Evolutionary conservation across 2,888 invertebrate species (phyloP).

Genomic region (Hirtodrosophila cameraria): DNA sequence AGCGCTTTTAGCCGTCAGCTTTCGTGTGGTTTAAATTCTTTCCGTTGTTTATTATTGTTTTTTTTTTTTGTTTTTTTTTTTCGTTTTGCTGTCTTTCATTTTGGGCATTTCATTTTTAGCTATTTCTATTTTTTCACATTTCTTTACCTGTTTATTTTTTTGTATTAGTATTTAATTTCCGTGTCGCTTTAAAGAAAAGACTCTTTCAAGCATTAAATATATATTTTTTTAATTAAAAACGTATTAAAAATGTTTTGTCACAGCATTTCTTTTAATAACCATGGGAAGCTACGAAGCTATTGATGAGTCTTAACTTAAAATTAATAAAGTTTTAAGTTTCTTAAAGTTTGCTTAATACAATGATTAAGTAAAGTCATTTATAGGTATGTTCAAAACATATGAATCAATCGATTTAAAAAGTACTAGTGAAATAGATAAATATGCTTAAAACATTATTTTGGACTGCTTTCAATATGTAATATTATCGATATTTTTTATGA

Average conservation of each 20-base stretch:
- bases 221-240: background rate
- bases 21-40: slow-evolving; percentile 59
- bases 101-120: slow-evolving; percentile 30
- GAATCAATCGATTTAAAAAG: too few species aligned
- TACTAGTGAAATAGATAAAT: too few species aligned
- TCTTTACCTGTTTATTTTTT: slow-evolving; percentile 21
- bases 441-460: too few species aligned
- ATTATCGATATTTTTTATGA: too few species aligned
- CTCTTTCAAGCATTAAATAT: slow-evolving; percentile 6
- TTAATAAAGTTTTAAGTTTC: too few species aligned
- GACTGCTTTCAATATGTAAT: too few species aligned
- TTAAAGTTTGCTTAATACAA: too few species aligned
- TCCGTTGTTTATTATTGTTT: slow-evolving; percentile 26
- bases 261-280: too few species aligned
- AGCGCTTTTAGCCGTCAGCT: slow-evolving; percentile 39
- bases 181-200: slow-evolving; percentile 14
- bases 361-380: too few species aligned
- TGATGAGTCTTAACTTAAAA: too few species aligned
- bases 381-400: too few species aligned
- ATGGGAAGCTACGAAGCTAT: too few species aligned
- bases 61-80: slow-evolving; percentile 24
- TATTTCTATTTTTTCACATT: slow-evolving; percentile 44
- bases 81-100: slow-evolving; percentile 31
- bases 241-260: background rate
- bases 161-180: slow-evolving; percentile 55